These are phyloP conservation scores for Eucidaris tribuloides DNA, from an alignment of 35 echinoderm and acorn worm genomes.

Conservation along the genomic window DNA sequence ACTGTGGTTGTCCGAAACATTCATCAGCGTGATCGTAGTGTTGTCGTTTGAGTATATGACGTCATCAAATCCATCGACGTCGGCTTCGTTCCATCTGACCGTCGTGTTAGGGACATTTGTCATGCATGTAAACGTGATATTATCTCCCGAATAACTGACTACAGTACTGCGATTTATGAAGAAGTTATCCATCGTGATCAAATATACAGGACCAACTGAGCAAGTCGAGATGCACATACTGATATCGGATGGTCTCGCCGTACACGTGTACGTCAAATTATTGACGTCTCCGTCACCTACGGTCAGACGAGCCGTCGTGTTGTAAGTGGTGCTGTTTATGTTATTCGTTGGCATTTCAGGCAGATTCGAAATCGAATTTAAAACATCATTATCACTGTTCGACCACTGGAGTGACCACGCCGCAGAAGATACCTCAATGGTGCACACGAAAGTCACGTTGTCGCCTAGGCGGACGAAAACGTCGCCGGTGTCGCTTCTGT, in stretches of 20 bases:
- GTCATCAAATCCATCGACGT: not conserved
- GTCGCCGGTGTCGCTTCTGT: not conserved
- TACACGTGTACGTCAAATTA: not conserved
- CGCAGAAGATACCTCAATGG: not conserved
- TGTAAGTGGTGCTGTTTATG: too few relatives aligned
- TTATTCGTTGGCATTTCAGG: too few relatives aligned
- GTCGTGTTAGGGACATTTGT: not conserved
- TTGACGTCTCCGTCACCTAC: too few relatives aligned
- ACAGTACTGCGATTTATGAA: not conserved
- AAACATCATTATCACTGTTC: not conserved
- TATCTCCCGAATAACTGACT: not conserved
- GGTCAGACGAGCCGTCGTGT: not conserved
- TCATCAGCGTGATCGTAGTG: not conserved
- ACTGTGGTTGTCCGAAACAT: not conserved
- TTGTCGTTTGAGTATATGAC: not conserved
- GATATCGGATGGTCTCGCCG: not conserved
- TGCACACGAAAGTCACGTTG: not conserved
- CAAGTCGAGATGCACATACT: not conserved
- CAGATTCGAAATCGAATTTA: not conserved
- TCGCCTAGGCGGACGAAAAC: not conserved
- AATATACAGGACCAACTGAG: not conserved
- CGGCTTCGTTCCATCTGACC: not conserved
- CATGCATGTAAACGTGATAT: not conserved
- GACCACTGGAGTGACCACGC: not conserved
- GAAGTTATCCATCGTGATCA: not conserved